Evolutionary conservation across 2,888 invertebrate genomes (phyloP).

Genomic region (Byasa hedistus): DNA sequence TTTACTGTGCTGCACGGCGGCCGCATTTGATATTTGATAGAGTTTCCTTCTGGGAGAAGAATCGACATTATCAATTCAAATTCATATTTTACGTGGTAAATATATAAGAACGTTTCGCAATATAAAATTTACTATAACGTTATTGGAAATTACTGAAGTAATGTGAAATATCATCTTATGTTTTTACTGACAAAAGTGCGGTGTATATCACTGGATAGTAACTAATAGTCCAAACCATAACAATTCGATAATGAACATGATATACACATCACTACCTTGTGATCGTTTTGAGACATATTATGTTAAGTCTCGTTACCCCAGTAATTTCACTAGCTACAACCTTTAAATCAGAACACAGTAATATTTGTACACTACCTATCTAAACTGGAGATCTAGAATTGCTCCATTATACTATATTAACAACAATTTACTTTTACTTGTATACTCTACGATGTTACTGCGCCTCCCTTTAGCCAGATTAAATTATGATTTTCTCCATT

Average conservation of each 20-base stretch:
- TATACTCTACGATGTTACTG: not conserved
- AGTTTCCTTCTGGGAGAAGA: not conserved
- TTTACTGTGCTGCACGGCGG: conserved; percentile 6
- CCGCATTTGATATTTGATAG: conserved; percentile 7
- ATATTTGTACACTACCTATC: too few species aligned
- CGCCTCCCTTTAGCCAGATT: not conserved
- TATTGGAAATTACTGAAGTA: not conserved
- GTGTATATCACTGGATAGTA: too few species aligned
- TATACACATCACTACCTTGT: too few species aligned
- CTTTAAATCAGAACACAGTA: too few species aligned
- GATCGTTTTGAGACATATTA: too few species aligned
- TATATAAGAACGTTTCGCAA: not conserved
- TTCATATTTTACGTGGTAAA: not conserved
- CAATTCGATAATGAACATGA: too few species aligned
- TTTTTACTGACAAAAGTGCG: too few species aligned
- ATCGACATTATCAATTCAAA: conserved; percentile 1
- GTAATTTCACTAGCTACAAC: too few species aligned
- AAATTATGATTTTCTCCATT: not conserved
- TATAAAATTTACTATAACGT: not conserved
- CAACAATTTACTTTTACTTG: not conserved
- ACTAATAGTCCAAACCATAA: too few species aligned
- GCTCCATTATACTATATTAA: not conserved
- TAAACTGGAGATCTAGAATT: too few species aligned
- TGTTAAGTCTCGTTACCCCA: too few species aligned
- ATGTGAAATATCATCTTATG: too few species aligned